A percentile compares a stretch with the other conserved stretches of the same genome.
phyloP scores from a whole-genome alignment of 2,797 vertebrate genomes.

The Pseudomugil gertrudae region DNA sequence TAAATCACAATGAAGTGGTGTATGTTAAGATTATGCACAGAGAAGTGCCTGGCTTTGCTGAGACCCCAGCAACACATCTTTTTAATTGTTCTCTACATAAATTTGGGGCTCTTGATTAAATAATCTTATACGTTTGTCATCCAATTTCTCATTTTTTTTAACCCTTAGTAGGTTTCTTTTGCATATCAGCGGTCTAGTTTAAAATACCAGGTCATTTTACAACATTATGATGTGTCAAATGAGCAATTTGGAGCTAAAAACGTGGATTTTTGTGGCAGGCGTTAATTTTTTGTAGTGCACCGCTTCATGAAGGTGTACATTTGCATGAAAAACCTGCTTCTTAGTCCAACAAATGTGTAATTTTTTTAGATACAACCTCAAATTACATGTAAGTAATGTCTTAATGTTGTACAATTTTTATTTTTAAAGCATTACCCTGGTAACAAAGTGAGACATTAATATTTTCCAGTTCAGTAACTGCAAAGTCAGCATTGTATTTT shows the following conservation, averaged over 20 bases:
- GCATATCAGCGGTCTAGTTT: slow-evolving; percentile 10
- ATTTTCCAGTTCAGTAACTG: neutral
- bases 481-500: neutral
- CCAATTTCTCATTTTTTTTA: slow-evolving; percentile 23
- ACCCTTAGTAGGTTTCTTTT: neutral
- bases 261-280: slow-evolving; percentile 10
- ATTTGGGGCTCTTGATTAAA: slow-evolving; percentile 54
- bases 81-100: slow-evolving; percentile 69
- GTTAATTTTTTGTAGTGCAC: neutral
- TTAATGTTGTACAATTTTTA: neutral
- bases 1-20: slow-evolving; percentile 37
- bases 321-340: slow-evolving; percentile 3
- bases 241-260: neutral
- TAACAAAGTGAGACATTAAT: neutral
- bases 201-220: slow-evolving; percentile 7
- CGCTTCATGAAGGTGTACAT: slow-evolving; percentile 2
- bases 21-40: slow-evolving; percentile 35
- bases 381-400: neutral
- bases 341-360: slow-evolving; percentile 11
- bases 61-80: slow-evolving; percentile 25
- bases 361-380: slow-evolving; percentile 3
- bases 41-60: slow-evolving; percentile 27
- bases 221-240: neutral
- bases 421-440: neutral
- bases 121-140: slow-evolving; percentile 40